Base-by-base conservation (phyloP, 2,888 invertebrate genomes). In the Drosophila melanocephala region DNA sequence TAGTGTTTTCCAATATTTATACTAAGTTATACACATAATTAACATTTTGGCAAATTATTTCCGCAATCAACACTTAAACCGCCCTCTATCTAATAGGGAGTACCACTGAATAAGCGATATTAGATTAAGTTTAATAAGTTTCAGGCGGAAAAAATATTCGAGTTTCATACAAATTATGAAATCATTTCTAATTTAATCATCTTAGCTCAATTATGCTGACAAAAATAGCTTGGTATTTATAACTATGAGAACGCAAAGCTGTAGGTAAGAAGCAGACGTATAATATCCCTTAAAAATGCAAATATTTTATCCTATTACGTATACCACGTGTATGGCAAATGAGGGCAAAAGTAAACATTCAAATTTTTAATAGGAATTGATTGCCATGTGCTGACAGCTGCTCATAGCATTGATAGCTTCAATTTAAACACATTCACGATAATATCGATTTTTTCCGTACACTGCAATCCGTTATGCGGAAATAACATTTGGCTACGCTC, bases 371-470 rank as follows among this genome's bases (percentile, higher is more conserved):
- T 28, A 33, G 28, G n/a, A 53, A 64, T 78, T 62, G 62, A 62
- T 65, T 33, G 57, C 47, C 65, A 78, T 69, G 37, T 79, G 79
- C 44, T 39, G 64, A 59, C 77, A 77, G 77, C 77, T 78, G 77
- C 42, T 68, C 35, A 26, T 35, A 33, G 12, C 12, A 7, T n/a
- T 39, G 14, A 51, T 39, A 12, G 33, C 56, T 37, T 33, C 30
- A 10, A 37, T 37, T 33, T 26, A 32, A 44, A 30, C 32, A 42
- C 44, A 50, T 58, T 59, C 28, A 28, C 33, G 42, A 33, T 30
- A 47, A 39, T 79, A 78, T 78, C 58, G 78, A 78, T 79, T 79
- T 74, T 65, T 69, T 61, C 26, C n/a, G n/a, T 44, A 19, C n/a
- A 37, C 37, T 6, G 12, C 26, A 56, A 56, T 56, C 19, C 28